Evolutionary conservation across 2,888 invertebrate species (phyloP).

Genomic region (Galerucella nymphaeae): DNA sequence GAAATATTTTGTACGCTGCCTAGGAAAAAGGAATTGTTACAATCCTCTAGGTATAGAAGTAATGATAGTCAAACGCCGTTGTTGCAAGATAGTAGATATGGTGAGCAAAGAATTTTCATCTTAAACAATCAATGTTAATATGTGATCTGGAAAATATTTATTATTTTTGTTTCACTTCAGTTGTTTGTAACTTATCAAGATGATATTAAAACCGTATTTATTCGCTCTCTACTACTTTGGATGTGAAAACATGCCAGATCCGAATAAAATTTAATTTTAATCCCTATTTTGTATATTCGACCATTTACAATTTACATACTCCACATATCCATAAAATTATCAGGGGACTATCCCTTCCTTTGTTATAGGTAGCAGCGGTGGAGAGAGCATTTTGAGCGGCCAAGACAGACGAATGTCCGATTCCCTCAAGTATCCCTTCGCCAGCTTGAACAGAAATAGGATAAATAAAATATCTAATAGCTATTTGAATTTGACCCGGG

Average conservation of each 20-base stretch:
- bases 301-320: neutral
- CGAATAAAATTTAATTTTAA: neutral
- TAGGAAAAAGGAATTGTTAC: constrained; percentile 56
- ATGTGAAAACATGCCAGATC: neutral
- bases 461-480: constrained; percentile 74
- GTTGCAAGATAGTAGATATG: constrained; percentile 76
- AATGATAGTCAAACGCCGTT: constrained; percentile 81
- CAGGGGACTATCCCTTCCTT: constrained; percentile 21
- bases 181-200: neutral
- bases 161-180: no score
- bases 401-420: constrained; percentile 68
- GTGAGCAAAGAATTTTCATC: constrained; percentile 33
- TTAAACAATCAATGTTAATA: neutral
- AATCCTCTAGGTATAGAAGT: constrained; percentile 60
- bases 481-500: constrained; percentile 75
- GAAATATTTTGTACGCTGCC: constrained; percentile 77
- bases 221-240: neutral
- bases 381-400: constrained; percentile 70
- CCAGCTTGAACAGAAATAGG: constrained; percentile 57
- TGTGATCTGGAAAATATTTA: no score
- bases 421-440: constrained; percentile 56
- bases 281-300: neutral
- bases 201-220: neutral
- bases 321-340: constrained; percentile 10
- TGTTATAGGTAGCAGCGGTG: constrained; percentile 72